phyloP scores from a whole-genome alignment of 2,113 vertebrate species.

The Progne subis region DNA sequence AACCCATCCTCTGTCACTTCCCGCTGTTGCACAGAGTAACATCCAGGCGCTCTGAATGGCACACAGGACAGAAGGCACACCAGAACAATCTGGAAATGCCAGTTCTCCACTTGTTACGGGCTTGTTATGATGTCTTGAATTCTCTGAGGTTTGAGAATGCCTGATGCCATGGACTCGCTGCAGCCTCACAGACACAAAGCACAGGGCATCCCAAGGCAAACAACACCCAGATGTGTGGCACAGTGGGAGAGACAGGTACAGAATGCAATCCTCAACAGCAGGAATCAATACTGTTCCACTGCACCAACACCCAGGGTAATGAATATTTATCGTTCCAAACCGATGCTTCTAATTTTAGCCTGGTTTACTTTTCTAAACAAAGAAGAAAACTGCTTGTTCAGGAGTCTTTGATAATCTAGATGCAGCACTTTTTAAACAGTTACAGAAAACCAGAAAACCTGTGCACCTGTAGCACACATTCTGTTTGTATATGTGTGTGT shows the following conservation, averaged over 20 bases:
- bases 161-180: accelerated
- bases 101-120: neutral
- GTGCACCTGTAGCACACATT: neutral
- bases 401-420: neutral
- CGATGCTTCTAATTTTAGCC: neutral
- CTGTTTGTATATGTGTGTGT: accelerated
- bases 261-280: neutral
- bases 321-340: constrained; percentile 31
- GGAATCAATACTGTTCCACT: constrained; percentile 18
- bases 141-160: neutral
- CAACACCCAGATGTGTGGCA: neutral
- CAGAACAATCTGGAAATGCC: neutral
- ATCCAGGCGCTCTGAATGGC: neutral
- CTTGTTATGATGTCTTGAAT: neutral
- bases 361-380: constrained; percentile 4
- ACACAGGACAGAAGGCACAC: neutral
- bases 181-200: neutral
- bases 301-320: neutral
- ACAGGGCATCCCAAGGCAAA: neutral
- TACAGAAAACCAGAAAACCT: neutral
- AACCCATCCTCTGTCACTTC: neutral
- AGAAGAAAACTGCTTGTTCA: neutral
- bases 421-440: neutral
- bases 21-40: neutral
- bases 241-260: neutral